Evolutionary conservation across 2,797 vertebrate genomes (phyloP).

Genomic region (Sebastolobus altivelis): DNA sequence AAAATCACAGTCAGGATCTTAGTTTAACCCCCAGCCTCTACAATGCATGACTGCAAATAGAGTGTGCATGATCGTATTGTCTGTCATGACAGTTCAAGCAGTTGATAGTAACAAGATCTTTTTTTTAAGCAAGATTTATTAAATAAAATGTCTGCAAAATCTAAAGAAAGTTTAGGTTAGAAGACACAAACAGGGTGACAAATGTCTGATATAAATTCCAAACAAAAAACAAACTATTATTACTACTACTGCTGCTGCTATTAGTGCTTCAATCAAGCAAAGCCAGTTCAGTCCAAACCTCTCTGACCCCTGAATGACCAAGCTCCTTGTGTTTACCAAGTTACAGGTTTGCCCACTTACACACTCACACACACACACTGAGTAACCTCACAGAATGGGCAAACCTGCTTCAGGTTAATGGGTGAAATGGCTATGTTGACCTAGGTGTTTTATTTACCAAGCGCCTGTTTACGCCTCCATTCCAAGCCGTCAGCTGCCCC

Average conservation of each 20-base stretch:
- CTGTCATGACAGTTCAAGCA: background rate
- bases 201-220: background rate
- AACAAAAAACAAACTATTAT: background rate
- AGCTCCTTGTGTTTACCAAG: slow-evolving; percentile 54
- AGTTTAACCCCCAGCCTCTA: slow-evolving; percentile 6
- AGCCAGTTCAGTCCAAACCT: slow-evolving; percentile 13
- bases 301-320: slow-evolving; percentile 65
- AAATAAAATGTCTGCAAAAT: background rate
- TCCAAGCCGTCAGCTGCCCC: slow-evolving; percentile 80
- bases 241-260: too few relatives aligned
- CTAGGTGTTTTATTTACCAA: slow-evolving; percentile 84
- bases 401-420: slow-evolving; percentile 81
- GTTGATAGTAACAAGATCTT: background rate
- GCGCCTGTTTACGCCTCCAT: slow-evolving; percentile 82
- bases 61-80: background rate
- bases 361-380: slow-evolving; percentile 15
- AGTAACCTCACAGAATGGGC: slow-evolving; percentile 62
- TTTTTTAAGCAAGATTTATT: background rate
- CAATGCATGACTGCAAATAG: background rate
- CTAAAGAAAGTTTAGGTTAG: background rate
- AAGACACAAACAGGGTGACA: background rate
- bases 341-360: slow-evolving; percentile 59
- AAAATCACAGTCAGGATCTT: slow-evolving; percentile 35
- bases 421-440: slow-evolving; percentile 84
- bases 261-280: background rate